Evolutionary conservation across 2,888 invertebrate species (phyloP).

Genomic region (Nomada lathburiana): DNA sequence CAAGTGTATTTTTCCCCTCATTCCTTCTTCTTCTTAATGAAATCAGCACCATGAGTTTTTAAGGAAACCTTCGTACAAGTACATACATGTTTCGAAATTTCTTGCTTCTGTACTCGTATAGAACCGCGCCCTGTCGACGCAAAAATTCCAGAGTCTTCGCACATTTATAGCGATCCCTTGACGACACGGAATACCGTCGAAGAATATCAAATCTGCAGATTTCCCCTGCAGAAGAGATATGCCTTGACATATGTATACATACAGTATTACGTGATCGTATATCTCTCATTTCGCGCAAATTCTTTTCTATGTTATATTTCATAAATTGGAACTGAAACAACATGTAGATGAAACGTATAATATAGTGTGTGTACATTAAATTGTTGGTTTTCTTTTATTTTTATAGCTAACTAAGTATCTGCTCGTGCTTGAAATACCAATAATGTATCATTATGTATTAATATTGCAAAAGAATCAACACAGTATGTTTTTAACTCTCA

Average conservation of each 20-base stretch:
- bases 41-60: conserved; percentile 71
- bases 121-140: conserved; percentile 5
- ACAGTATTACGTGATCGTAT: conserved; percentile 12
- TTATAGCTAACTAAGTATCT: conserved; percentile 2
- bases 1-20: conserved; percentile 40
- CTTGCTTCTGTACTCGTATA: conserved; percentile 8
- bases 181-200: conserved; percentile 25
- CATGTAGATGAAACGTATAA: conserved; percentile 13
- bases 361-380: conserved; percentile 3
- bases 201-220: conserved; percentile 29
- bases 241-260: conserved; percentile 6
- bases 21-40: conserved; percentile 38
- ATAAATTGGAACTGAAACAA: conserved; percentile 18
- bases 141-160: conserved; percentile 31
- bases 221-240: conserved; percentile 32
- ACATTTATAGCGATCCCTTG: conserved; percentile 27
- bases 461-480: conserved; percentile 20
- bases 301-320: neutral
- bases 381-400: neutral
- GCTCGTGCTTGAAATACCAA: conserved; percentile 12
- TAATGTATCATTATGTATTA: conserved; percentile 14
- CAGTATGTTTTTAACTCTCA: neutral
- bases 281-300: conserved; percentile 24
- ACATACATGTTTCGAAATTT: conserved; percentile 15
- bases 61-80: conserved; percentile 42